Evolutionary conservation across 23 tunicate genomes (phyloP).

Genomic region (Styela clava): DNA sequence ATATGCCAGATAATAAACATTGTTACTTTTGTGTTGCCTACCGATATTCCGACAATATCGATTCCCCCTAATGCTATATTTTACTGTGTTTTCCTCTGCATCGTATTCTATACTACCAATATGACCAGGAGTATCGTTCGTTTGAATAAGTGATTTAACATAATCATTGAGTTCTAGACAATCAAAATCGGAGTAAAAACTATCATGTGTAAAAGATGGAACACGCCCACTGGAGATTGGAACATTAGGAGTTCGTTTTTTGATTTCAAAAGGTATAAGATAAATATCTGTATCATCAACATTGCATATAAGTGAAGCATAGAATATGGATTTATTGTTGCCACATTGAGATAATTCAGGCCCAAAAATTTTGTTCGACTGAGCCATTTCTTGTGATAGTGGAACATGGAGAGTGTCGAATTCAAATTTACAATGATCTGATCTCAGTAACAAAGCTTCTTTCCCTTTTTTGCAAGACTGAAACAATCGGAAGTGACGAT

Average conservation of each 20-base stretch:
- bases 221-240: neutral
- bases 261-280: neutral
- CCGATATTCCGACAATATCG: conserved; percentile 63
- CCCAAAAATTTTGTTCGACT: neutral
- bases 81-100: neutral
- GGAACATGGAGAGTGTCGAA: conserved; percentile 14
- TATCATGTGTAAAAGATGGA: neutral
- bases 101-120: neutral
- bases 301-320: conserved; percentile 58
- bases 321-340: conserved; percentile 25
- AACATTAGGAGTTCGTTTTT: neutral
- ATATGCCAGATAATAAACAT: conserved; percentile 33
- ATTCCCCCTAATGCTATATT: conserved; percentile 50
- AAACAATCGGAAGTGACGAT: conserved; percentile 70
- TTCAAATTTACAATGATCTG: conserved; percentile 34
- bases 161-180: neutral
- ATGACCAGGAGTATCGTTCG: neutral
- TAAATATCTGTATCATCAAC: neutral
- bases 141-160: neutral
- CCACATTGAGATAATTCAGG: neutral
- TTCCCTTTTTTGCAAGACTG: conserved; percentile 68
- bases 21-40: conserved; percentile 77
- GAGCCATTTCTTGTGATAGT: conserved; percentile 14
- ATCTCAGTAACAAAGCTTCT: conserved; percentile 27
- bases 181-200: neutral